Evolutionary conservation across 2,113 vertebrate species (phyloP), one percentile per base, ranked within the genome.

Genomic region (Burhinus oedicnemus): DNA sequence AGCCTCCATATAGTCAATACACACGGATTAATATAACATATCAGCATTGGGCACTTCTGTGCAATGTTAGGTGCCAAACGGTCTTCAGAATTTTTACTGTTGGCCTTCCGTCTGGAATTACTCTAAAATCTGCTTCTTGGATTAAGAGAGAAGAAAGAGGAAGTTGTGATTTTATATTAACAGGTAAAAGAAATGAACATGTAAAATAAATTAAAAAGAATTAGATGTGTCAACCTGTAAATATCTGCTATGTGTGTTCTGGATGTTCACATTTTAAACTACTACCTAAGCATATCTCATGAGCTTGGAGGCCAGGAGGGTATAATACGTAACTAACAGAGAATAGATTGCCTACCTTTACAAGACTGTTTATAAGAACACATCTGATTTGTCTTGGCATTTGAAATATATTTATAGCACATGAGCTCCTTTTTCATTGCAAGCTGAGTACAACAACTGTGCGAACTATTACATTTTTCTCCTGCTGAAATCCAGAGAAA

Each of bases 381-480:
- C 34, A 42, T 71, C 62, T 91, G 65, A 78, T 94, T 88, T 95
- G 44, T 94, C 88, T 93, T 15, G 7, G 68, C 57, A 47, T 72
- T 95, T 87, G 81, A 96, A 96, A 93, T 94, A 84, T 70, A 92
- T 95, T 95, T 96, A 80, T 75, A 92, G 55, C 32, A 76, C 9
- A 5, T 40, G 64, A 95, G 57, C 55, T 93, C 45, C 64, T 89
- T 94, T 96, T 82, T 93, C 85, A 90, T 69, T 74, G 64, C 60
- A 89, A 80, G 80, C 60, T 1, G 1, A 84, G 58, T 78, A 89
- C 66, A 93, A 42, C 32, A 93, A 42, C 32, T 72, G 9, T 52
- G 42, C 94, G 88, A 93, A 87, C 82, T 87, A 90, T 84, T 95
- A 76, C 32, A 87, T 90, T 92, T 96, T 96, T 95, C 84, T 91